Evolutionary conservation across 2,113 vertebrate species (phyloP).

Genomic region (Ascaphus truei): DNA sequence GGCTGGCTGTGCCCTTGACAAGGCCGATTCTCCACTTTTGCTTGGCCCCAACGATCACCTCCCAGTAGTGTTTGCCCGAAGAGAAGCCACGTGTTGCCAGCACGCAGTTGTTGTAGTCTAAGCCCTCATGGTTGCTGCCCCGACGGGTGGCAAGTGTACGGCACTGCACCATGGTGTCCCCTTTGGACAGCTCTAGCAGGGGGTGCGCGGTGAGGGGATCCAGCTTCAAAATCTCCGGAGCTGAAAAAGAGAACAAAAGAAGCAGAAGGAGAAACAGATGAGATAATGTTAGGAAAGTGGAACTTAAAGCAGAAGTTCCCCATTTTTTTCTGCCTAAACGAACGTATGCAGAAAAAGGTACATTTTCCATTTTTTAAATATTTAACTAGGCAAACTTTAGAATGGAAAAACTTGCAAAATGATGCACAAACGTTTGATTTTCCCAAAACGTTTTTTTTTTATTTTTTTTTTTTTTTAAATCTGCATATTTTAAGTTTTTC

Average conservation of each 20-base stretch:
- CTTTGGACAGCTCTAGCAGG: slow-evolving; percentile 67
- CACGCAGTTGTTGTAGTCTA: slow-evolving; percentile 73
- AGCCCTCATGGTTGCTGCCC: slow-evolving; percentile 68
- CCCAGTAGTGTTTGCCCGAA: slow-evolving; percentile 80
- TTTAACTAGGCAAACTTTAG: no score
- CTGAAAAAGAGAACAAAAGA: slow-evolving; percentile 44
- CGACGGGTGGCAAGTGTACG: slow-evolving; percentile 56
- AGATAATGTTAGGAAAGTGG: neutral
- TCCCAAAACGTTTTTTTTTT: no score
- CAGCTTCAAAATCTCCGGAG: slow-evolving; percentile 66
- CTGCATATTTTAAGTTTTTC: no score
- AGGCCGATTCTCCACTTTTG: slow-evolving; percentile 74
- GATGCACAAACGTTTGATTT: no score
- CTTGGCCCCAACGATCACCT: slow-evolving; percentile 74
- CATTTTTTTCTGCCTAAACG: no score
- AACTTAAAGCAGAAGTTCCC: no score
- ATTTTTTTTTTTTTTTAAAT: no score
- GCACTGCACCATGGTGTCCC: slow-evolving; percentile 64
- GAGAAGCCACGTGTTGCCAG: slow-evolving; percentile 74
- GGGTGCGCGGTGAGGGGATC: slow-evolving; percentile 75
- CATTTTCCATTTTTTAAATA: no score
- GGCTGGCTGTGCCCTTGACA: slow-evolving; percentile 67
- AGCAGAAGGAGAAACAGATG: neutral
- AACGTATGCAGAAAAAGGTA: no score
- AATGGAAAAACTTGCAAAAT: no score